phyloP scores from a whole-genome alignment of 1,140 invertebrate species.

The Tetramorium alpestre region DNA sequence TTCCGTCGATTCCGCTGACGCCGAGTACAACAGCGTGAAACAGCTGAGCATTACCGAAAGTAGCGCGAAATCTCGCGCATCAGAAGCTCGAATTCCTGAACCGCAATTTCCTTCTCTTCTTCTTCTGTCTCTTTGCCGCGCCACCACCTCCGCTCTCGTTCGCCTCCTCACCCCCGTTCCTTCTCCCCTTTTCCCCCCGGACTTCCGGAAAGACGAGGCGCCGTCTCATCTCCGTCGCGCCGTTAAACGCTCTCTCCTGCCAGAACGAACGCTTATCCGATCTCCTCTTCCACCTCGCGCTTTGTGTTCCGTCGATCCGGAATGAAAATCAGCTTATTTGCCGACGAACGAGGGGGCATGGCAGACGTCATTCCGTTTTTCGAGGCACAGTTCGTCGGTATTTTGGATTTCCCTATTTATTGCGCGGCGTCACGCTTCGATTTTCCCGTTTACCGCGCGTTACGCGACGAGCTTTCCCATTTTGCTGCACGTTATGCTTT shows the following conservation, averaged over 20 bases:
- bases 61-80: constrained; percentile 38
- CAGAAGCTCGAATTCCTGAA: constrained; percentile 61
- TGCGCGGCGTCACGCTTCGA: background rate
- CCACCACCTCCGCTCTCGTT: background rate
- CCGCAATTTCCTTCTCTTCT: constrained; percentile 66
- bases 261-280: constrained; percentile 42
- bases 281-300: constrained; percentile 12
- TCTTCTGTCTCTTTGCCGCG: constrained; percentile 36
- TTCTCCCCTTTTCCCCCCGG: too few relatives aligned
- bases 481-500: constrained; percentile 6
- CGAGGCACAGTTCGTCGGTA: constrained; percentile 2
- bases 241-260: constrained; percentile 49
- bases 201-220: background rate
- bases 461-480: constrained; percentile 8
- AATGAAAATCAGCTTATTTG: constrained; percentile 60
- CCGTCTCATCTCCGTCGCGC: constrained; percentile 37
- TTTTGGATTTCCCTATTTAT: constrained; percentile 54
- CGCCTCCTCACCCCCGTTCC: background rate
- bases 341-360: background rate
- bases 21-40: constrained; percentile 47
- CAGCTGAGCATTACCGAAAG: constrained; percentile 58
- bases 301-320: constrained; percentile 50
- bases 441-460: constrained; percentile 42
- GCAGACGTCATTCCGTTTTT: constrained; percentile 13
- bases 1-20: constrained; percentile 40